Conservation (phyloP, 1,140 invertebrate species). For the Mactra quadrangularis region DNA sequence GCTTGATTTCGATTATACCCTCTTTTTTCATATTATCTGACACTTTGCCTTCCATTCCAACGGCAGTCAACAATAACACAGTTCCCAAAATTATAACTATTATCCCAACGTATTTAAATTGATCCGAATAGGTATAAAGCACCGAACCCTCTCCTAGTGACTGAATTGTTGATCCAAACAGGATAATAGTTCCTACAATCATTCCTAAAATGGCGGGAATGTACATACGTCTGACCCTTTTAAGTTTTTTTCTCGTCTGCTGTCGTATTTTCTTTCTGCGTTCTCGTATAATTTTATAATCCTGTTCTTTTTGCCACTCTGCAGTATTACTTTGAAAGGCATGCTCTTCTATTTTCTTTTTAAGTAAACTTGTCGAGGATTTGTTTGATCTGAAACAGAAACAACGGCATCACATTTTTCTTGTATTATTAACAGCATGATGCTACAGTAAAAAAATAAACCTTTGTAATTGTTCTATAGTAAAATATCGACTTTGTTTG, state of each 20-base stretch:
- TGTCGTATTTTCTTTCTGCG: slow-evolving; percentile 25
- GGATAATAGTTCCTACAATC: slow-evolving; percentile 1
- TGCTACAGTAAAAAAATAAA: too few species aligned
- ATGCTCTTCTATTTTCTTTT: slow-evolving; percentile 32
- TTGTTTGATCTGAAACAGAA: slow-evolving; percentile 19
- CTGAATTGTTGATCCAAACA: slow-evolving; percentile 35
- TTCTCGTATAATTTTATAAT: slow-evolving; percentile 37
- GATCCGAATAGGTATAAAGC: slow-evolving; percentile 15
- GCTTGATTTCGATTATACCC: slow-evolving; percentile 25
- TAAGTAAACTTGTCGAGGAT: not conserved
- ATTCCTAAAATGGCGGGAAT: not conserved
- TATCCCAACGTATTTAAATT: slow-evolving; percentile 39
- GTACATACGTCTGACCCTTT: not conserved
- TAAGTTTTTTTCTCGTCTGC: slow-evolving; percentile 27
- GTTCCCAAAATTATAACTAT: slow-evolving; percentile 3
- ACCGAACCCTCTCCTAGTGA: slow-evolving; percentile 27
- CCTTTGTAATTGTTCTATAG: too few species aligned
- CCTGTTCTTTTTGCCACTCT: slow-evolving; percentile 49
- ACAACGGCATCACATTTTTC: not conserved
- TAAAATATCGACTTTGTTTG: too few species aligned
- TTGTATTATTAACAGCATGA: too few species aligned
- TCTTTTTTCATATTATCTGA: slow-evolving; percentile 38
- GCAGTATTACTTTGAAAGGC: slow-evolving; percentile 1
- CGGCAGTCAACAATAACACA: slow-evolving; percentile 11
- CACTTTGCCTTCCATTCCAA: slow-evolving; percentile 17